Conservation (phyloP, 2,113 vertebrate genomes). For the Geothlypis trichas region DNA sequence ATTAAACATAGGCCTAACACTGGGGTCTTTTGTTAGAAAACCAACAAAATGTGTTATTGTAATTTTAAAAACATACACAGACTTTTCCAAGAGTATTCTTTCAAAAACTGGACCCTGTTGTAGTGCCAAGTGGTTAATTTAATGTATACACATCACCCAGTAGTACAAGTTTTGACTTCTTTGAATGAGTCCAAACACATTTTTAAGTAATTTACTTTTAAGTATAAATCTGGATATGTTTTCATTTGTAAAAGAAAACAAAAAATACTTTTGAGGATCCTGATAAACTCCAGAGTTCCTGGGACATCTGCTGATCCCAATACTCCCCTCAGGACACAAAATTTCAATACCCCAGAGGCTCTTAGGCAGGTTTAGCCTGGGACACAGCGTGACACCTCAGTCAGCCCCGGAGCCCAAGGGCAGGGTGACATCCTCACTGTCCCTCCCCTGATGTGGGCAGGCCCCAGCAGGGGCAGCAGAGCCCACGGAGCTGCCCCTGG, state of each 20-base stretch:
- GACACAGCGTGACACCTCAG: fast-evolving
- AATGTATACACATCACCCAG: fast-evolving
- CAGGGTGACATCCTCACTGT: neutral
- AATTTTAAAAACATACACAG: neutral
- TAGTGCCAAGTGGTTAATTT: neutral
- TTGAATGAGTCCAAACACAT: neutral
- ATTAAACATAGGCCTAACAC: neutral
- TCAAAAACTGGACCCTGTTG: neutral
- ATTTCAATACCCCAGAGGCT: fast-evolving
- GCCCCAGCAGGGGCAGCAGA: neutral
- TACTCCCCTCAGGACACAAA: neutral
- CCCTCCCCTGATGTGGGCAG: neutral
- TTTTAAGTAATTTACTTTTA: neutral
- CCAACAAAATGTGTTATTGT: neutral
- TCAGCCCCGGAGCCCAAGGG: fast-evolving
- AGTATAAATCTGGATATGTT: neutral
- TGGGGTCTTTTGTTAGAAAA: neutral
- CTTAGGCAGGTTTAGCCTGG: neutral
- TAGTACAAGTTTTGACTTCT: neutral
- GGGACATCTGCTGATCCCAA: fast-evolving
- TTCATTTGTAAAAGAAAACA: neutral
- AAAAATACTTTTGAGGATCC: neutral
- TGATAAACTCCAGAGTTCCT: neutral
- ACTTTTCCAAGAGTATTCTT: neutral
- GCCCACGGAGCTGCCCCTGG: neutral